Conservation (phyloP, 2,888 invertebrate genomes). For the Amiota mariae region DNA sequence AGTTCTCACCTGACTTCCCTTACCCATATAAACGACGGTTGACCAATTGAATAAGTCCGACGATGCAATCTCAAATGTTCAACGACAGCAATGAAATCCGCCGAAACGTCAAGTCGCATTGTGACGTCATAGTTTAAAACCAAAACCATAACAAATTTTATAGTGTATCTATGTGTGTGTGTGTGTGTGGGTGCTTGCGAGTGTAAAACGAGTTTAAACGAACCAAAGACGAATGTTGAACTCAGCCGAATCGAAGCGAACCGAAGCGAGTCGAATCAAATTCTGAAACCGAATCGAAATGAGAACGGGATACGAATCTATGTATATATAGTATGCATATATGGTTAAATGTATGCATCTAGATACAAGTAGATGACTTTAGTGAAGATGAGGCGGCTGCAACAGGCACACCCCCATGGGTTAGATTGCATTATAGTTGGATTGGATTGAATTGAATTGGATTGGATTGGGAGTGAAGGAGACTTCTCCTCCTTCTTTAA, state of each 20-base stretch:
- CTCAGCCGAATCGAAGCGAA: background rate
- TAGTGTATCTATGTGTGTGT: background rate
- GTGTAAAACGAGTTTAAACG: constrained; percentile 25
- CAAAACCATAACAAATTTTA: constrained; percentile 35
- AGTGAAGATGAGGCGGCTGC: constrained; percentile 31
- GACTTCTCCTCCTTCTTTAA: too few relatives aligned
- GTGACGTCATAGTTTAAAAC: constrained; percentile 57
- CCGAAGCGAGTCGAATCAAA: constrained; percentile 16
- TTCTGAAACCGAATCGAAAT: background rate
- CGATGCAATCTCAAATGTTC: too few relatives aligned
- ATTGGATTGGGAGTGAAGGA: too few relatives aligned
- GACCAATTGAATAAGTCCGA: too few relatives aligned
- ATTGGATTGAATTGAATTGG: too few relatives aligned
- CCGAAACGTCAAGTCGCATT: constrained; percentile 4
- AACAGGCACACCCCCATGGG: constrained; percentile 38
- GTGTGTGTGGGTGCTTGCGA: background rate
- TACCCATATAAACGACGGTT: too few relatives aligned
- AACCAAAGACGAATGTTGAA: background rate
- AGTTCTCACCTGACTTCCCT: too few relatives aligned
- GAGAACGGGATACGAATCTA: constrained; percentile 12
- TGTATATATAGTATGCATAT: constrained; percentile 1
- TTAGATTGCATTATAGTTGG: background rate
- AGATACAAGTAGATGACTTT: constrained; percentile 14
- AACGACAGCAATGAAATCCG: constrained; percentile 7
- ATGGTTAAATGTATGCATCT: background rate